Evolutionary conservation across 2,113 vertebrate species (phyloP).

Genomic region (Ptilorrhoa leucosticta): DNA sequence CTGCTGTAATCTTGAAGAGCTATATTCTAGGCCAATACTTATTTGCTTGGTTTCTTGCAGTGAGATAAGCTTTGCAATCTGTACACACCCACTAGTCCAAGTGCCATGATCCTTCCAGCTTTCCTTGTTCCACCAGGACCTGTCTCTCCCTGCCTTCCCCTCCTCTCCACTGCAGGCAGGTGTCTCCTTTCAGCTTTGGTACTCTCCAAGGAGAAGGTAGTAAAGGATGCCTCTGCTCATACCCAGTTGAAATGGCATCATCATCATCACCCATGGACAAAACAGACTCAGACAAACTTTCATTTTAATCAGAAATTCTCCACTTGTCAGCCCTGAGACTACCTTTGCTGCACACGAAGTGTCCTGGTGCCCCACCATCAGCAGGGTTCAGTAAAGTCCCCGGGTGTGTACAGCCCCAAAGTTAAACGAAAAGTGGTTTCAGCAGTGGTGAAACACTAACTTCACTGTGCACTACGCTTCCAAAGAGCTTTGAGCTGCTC

Average conservation of each 20-base stretch:
- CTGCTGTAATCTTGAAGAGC: background rate
- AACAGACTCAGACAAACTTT: background rate
- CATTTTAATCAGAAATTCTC: background rate
- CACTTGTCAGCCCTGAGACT: background rate
- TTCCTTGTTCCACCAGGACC: background rate
- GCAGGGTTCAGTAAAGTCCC: rapidly evolving
- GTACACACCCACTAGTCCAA: background rate
- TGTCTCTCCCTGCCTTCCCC: background rate
- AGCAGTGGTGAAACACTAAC: background rate
- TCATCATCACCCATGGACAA: background rate
- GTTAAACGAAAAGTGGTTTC: rapidly evolving
- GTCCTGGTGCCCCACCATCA: background rate
- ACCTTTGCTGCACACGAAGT: rapidly evolving
- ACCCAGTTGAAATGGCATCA: rapidly evolving
- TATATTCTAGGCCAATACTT: background rate
- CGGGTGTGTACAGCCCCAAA: background rate
- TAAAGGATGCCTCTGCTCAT: background rate
- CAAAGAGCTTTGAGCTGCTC: background rate
- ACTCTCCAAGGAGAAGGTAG: background rate
- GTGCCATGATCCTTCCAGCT: background rate
- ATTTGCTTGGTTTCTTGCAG: background rate
- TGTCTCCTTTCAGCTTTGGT: background rate
- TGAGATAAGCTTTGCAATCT: background rate
- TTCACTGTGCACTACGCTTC: background rate
- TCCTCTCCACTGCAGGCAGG: background rate